phyloP scores from a whole-genome alignment of 2,113 vertebrate genomes.

The Thomomys bottae region DNA sequence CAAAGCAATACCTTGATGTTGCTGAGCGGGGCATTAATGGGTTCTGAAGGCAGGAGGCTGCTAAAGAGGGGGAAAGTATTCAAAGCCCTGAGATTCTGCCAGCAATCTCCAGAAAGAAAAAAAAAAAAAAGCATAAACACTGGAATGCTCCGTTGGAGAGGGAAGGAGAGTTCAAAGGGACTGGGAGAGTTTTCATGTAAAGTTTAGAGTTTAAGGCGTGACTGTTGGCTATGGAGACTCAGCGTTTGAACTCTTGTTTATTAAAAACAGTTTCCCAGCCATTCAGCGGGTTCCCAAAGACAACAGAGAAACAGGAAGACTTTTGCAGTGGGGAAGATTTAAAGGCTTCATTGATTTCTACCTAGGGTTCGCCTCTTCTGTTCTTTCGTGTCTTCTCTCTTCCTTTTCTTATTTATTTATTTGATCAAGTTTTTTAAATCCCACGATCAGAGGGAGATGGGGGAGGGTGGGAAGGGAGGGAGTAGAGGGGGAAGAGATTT shows the following conservation, averaged over 20 bases:
- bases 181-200: slow-evolving; percentile 89
- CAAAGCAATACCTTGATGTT: slow-evolving; percentile 97
- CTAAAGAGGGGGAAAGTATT: slow-evolving; percentile 88
- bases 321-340: slow-evolving; percentile 75
- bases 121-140: slow-evolving; percentile 91
- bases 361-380: slow-evolving; percentile 56
- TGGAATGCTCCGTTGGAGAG: slow-evolving; percentile 88
- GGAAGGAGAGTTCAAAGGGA: slow-evolving; percentile 88
- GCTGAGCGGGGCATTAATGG: slow-evolving; percentile 94
- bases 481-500: neutral
- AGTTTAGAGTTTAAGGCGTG: slow-evolving; percentile 91
- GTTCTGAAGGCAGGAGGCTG: slow-evolving; percentile 97
- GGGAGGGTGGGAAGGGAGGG: neutral
- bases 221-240: slow-evolving; percentile 86
- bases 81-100: slow-evolving; percentile 93
- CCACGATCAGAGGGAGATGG: slow-evolving; percentile 19
- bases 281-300: slow-evolving; percentile 85
- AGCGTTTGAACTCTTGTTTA: slow-evolving; percentile 90
- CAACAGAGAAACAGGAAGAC: slow-evolving; percentile 79
- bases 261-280: slow-evolving; percentile 89
- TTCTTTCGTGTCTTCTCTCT: slow-evolving; percentile 1
- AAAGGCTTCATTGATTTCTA: slow-evolving; percentile 84
- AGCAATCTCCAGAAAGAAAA: slow-evolving; percentile 87
- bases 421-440: slow-evolving; percentile 62
- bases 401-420: neutral